A percentile compares a stretch with the other conserved stretches of the same genome.
These are phyloP conservation scores for Dynastes hyllus DNA, from an alignment of 2,888 invertebrate species.

Conservation along the genomic window DNA sequence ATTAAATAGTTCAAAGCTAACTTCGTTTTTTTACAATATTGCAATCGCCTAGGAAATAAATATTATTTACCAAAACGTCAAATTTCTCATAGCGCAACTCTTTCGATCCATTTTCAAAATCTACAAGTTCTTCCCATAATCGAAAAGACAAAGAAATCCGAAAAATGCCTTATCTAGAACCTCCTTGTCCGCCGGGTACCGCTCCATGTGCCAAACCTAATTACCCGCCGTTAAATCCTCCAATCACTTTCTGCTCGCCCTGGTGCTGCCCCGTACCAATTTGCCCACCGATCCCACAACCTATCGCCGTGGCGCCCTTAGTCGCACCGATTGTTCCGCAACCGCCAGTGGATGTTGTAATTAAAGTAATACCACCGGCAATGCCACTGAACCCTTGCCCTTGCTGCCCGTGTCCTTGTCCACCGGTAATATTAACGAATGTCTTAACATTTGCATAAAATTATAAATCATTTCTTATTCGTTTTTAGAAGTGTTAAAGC, in stretches of 20 bases:
- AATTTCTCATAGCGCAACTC: neutral
- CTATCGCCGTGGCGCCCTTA: constrained; percentile 39
- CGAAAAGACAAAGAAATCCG: neutral
- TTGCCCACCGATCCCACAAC: constrained; percentile 46
- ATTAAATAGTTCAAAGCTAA: neutral
- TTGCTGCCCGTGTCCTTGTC: constrained; percentile 31
- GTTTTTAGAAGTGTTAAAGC: constrained; percentile 12
- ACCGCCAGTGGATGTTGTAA: constrained; percentile 36
- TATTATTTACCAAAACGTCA: constrained; percentile 31
- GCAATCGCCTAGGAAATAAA: constrained; percentile 4
- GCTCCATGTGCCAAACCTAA: constrained; percentile 50
- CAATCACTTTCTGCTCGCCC: constrained; percentile 40
- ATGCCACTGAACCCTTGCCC: constrained; percentile 44
- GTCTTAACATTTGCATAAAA: neutral
- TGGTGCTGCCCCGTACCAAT: constrained; percentile 46
- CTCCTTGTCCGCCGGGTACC: constrained; percentile 47
- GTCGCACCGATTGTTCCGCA: constrained; percentile 43
- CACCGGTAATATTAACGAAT: constrained; percentile 25
- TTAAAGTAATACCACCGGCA: constrained; percentile 42
- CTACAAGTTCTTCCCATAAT: constrained; percentile 6
- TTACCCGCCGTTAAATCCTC: constrained; percentile 48
- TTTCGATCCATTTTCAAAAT: constrained; percentile 20
- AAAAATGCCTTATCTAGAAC: constrained; percentile 29
- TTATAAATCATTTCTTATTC: neutral
- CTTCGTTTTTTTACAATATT: neutral